Conservation (phyloP, 2,113 vertebrate species). For the Collichthys lucidus region DNA sequence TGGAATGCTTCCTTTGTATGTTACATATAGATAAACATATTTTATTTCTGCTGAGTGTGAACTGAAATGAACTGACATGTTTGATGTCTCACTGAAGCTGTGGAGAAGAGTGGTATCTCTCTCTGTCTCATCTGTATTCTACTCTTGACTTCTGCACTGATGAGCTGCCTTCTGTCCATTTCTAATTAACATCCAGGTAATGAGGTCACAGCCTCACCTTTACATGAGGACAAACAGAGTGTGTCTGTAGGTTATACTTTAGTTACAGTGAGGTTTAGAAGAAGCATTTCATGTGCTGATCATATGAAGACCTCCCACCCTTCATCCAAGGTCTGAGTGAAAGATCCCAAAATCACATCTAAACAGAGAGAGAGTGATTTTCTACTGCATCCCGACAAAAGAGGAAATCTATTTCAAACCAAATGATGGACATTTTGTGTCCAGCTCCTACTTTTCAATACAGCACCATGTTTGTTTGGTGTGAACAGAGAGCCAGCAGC, state of each 20-base stretch:
- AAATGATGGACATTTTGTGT: background rate
- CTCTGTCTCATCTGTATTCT: background rate
- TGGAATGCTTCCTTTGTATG: no score
- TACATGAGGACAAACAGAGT: background rate
- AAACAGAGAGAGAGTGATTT: no score
- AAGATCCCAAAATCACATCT: no score
- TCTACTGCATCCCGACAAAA: no score
- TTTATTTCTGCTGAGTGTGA: background rate
- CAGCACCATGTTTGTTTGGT: background rate
- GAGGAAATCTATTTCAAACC: no score
- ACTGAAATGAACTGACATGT: background rate
- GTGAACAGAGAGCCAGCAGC: background rate
- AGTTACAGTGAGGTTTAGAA: no score
- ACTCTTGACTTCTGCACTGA: background rate
- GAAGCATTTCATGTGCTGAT: no score
- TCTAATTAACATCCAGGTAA: background rate
- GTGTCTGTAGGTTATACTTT: background rate
- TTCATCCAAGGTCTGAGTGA: no score
- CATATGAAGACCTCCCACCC: no score
- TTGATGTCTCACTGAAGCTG: background rate
- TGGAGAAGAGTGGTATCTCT: background rate
- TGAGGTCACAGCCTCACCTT: background rate
- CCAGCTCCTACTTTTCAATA: background rate
- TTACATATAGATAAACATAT: no score
- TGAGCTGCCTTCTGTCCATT: no score